Evolutionary conservation across 2,888 invertebrate species (phyloP).

Genomic region (Ichneumoninae sp.): DNA sequence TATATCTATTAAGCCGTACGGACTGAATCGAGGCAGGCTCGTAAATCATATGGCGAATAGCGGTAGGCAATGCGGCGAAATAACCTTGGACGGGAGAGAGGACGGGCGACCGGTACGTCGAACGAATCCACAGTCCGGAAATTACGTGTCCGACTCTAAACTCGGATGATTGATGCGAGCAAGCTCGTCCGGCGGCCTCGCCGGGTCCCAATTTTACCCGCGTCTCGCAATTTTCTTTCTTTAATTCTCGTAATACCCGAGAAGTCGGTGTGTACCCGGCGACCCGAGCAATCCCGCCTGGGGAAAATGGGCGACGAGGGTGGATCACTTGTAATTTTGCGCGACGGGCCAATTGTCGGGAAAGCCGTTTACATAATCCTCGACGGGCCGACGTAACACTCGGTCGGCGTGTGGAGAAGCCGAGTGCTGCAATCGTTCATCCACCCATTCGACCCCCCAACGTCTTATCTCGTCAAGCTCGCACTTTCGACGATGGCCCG

Average conservation of each 20-base stretch:
- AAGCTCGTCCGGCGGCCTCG: neutral
- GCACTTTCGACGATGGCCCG: neutral
- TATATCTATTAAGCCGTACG: conserved; percentile 26
- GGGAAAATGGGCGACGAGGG: neutral
- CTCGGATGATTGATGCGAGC: conserved; percentile 83
- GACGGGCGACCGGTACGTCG: conserved; percentile 72
- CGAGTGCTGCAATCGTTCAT: conserved; percentile 6
- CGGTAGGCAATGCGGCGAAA: conserved; percentile 37
- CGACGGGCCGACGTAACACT: neutral
- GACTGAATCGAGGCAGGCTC: conserved; percentile 10
- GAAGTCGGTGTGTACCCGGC: neutral
- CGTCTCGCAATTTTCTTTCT: conserved; percentile 19
- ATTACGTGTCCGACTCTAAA: conserved; percentile 84
- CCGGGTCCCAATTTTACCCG: conserved; percentile 6
- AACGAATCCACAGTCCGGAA: conserved; percentile 84
- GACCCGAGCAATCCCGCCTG: neutral
- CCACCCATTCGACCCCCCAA: neutral
- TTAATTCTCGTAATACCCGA: neutral
- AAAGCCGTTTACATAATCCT: conserved; percentile 31
- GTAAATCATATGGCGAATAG: conserved; percentile 42
- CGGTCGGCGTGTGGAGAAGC: neutral
- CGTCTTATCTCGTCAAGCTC: conserved; percentile 10
- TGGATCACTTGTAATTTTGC: conserved; percentile 29
- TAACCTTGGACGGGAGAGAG: conserved; percentile 42
- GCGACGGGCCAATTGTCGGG: neutral